Conservation (phyloP, 2,797 vertebrate species). For the Chaunax sp. region DNA sequence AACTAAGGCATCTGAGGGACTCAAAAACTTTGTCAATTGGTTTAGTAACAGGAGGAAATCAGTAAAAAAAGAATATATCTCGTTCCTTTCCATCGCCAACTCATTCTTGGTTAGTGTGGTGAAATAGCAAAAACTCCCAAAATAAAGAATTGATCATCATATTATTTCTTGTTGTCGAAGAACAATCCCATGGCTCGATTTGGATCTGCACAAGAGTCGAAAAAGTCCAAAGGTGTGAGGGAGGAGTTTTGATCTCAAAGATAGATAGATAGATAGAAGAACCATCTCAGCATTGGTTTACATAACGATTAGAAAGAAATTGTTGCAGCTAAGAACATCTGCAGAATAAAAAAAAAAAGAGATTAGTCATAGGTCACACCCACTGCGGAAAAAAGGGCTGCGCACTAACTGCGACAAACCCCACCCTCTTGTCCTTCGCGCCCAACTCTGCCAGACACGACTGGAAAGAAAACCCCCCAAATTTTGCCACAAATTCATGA, state of each 20-base stretch:
- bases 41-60: slow-evolving; percentile 3
- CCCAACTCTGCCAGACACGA: slow-evolving; percentile 15
- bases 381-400: slow-evolving; percentile 85
- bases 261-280: slow-evolving; percentile 13
- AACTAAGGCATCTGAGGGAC: not conserved
- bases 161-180: slow-evolving; percentile 26
- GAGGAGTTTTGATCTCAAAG: slow-evolving; percentile 1
- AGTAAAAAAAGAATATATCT: not conserved
- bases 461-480: not conserved
- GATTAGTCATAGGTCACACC: slow-evolving; percentile 82
- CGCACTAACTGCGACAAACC: slow-evolving; percentile 86
- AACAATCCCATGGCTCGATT: slow-evolving; percentile 1
- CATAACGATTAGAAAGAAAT: slow-evolving; percentile 31
- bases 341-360: slow-evolving; percentile 66
- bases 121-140: slow-evolving; percentile 13
- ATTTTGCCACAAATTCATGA: slow-evolving; percentile 1
- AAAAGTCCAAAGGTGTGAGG: slow-evolving; percentile 42
- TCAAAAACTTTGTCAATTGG: not conserved
- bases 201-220: slow-evolving; percentile 17
- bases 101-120: not conserved
- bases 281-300: slow-evolving; percentile 19
- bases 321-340: slow-evolving; percentile 61
- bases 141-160: slow-evolving; percentile 16
- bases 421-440: slow-evolving; percentile 70
- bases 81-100: not conserved